Evolutionary conservation across 2,797 vertebrate genomes (phyloP), one percentile per base, ranked within the genome.

Genomic region (Sarcoramphus papa): DNA sequence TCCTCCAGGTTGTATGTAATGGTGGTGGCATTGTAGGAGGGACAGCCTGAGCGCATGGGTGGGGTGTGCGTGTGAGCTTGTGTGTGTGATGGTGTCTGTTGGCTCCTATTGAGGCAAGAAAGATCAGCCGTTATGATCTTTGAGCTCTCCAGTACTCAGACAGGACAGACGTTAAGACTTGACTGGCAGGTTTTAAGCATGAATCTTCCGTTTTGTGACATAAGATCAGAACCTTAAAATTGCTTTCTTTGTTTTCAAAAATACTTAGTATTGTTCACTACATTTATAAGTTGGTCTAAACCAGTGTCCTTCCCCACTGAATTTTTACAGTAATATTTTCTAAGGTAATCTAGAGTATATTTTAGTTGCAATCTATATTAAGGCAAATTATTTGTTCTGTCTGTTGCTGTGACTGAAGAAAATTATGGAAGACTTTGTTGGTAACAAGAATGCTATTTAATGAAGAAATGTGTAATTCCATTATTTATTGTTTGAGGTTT

Each of bases 401-500:
- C 84, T 96, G 94, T 97, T 97, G 96, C 97, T 98, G 97, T 97
- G 92, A 97, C 96, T 97, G 97, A 87, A 95, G 96, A 97, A 95
- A 97, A 97, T 96, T 94, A 97, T 95, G 97, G 96, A 93, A 90
- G 86, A 93, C 97, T 95, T 97, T 97, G 94, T 95, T 97, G 97
- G 95, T 97, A 97, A 97, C 95, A 97, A 94, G 96, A 97, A 95
- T 97, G 95, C 97, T 98, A 97, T 98, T 97, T 97, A 98, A 98
- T 97, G 97, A 98, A 98, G 97, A 98, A 95, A 91, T 96, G 65
- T 98, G 95, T 98, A 97, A 97, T 98, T 97, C 93, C 97, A 94
- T 97, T 98, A 98, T 98, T 98, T 98, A 98, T 98, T 98, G 86
- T 97, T 97, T 95, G 96, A 98, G 92, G 97, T 97, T 98, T 98